Evolutionary conservation across 2,797 vertebrate genomes (phyloP), one percentile per base, ranked within the genome.

Genomic region (Notolabrus celidotus): DNA sequence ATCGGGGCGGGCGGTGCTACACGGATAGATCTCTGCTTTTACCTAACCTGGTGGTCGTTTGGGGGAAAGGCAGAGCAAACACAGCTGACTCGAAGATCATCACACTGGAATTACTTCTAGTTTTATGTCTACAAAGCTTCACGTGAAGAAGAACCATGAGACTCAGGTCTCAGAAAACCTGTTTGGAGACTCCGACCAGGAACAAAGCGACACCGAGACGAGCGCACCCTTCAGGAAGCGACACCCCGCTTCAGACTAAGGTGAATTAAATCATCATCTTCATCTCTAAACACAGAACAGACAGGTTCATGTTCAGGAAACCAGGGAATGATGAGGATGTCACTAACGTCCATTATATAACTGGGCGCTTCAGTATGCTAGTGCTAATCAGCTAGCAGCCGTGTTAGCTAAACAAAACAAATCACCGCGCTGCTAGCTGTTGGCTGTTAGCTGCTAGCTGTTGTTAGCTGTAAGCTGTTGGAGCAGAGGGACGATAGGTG

Each of bases 141-240:
- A 2, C 10, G 9, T 72, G 8, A 76, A 47, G 14, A 29, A 15
- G 1, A 11, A 41, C 80, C 43, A 95, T 95, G 94, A 93, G 86
- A 82, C 92, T 95, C 1, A 75, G 94, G 36, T 93, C 94, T 71
- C 82, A 88, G 1, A 89, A 53, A 65, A 82, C 34, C 5, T 54
- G 51, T 17, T 7, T 50, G 22, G 85, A 86, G 59, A 81, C 83
- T 4, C 81, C 86, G 71, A 60, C 19, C 34, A 77, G 5, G 17
- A 78, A 36, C 56, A 82, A 63, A 66, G 65, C 68, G 39, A 79
- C 67, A 1, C 60, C 74, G 25, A 82, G 39, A 56, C 74, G 34
- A 42, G 38, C 64, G 16, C 77, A 71, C 16, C 31, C 27, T 1
- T 36, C 61, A 0, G 70, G 2, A 10, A 9, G 54, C 8, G 75